A percentile compares a stretch with the other conserved stretches of the same genome.
phyloP scores from a whole-genome alignment of 1,140 invertebrate species.

The Melanaphis sacchari region DNA sequence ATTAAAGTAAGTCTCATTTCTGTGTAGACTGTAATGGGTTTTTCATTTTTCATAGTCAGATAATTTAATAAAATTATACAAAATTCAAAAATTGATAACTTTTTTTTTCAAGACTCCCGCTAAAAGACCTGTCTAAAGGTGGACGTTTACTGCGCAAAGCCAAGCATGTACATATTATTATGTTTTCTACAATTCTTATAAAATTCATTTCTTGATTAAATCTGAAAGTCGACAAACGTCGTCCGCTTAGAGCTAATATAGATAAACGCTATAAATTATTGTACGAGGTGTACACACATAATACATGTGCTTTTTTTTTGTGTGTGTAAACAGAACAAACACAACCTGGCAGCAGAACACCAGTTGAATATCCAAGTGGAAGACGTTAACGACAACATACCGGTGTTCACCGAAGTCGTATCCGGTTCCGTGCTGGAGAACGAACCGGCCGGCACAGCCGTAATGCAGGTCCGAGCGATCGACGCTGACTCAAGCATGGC shows the following conservation, averaged over 20 bases:
- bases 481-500: conserved; percentile 84
- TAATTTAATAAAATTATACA: too few relatives aligned
- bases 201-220: background rate
- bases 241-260: too few relatives aligned
- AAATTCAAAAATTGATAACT: too few relatives aligned
- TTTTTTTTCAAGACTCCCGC: too few relatives aligned
- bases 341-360: conserved; percentile 78
- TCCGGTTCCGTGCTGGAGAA: conserved; percentile 81
- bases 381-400: conserved; percentile 90
- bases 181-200: background rate
- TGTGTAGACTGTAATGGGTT: too few relatives aligned
- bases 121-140: too few relatives aligned
- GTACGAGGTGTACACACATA: background rate
- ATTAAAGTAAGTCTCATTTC: too few relatives aligned
- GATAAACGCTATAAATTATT: background rate
- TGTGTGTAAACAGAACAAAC: conserved; percentile 76
- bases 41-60: too few relatives aligned
- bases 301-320: background rate
- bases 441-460: conserved; percentile 77
- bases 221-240: too few relatives aligned
- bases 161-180: too few relatives aligned
- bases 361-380: conserved; percentile 77
- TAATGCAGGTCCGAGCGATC: conserved; percentile 85
- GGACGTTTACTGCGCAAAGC: too few relatives aligned
- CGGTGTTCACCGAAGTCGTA: conserved; percentile 79